Evolutionary conservation across 2,113 vertebrate genomes (phyloP).

Genomic region (Saiga tatarica): DNA sequence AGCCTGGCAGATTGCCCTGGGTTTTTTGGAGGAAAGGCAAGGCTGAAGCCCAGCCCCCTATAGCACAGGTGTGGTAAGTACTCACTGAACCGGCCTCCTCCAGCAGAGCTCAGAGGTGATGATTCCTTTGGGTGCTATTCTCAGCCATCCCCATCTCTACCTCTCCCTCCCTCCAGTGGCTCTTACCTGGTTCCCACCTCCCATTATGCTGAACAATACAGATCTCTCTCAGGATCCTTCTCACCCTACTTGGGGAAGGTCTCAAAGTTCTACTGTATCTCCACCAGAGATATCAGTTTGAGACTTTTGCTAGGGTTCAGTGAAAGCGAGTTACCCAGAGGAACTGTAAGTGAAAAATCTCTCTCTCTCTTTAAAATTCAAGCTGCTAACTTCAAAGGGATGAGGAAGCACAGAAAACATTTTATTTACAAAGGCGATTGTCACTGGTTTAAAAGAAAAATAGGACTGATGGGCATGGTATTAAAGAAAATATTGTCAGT

Average conservation of each 20-base stretch:
- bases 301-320: slow-evolving; percentile 47
- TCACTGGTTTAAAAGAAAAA: not conserved
- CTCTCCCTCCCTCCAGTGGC: not conserved
- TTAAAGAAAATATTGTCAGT: not conserved
- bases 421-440: not conserved
- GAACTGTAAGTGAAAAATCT: slow-evolving; percentile 33
- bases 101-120: not conserved
- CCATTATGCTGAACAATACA: not conserved
- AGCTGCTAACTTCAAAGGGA: not conserved
- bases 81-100: not conserved
- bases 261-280: slow-evolving; percentile 8
- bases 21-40: not conserved
- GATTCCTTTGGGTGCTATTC: not conserved
- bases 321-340: slow-evolving; percentile 34
- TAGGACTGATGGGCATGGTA: not conserved
- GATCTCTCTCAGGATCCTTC: not conserved
- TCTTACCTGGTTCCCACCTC: not conserved
- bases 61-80: too few relatives aligned
- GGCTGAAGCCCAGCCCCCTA: not conserved
- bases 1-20: not conserved
- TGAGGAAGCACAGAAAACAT: not conserved
- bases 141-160: not conserved
- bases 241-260: not conserved
- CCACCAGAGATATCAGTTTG: slow-evolving; percentile 40
- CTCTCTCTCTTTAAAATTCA: slow-evolving; percentile 44